Base-by-base conservation (phyloP, 92 coral and sea anemone species). In the Metridium senile region DNA sequence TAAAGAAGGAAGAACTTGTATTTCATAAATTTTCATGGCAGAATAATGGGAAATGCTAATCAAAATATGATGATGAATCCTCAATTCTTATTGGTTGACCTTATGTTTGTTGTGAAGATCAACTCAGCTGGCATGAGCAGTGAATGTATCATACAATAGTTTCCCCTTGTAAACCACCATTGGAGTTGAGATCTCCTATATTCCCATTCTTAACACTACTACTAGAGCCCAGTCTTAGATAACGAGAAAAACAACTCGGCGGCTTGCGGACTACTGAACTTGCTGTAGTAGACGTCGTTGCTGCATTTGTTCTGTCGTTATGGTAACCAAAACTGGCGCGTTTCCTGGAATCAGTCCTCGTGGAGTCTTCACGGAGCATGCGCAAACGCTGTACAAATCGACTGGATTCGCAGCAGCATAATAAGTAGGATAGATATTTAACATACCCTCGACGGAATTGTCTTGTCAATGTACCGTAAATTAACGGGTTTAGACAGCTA, bases 401-500 rank as follows among this genome's bases (percentile, higher is more conserved):
- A 28, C 68, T 57, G 0, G 84, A 69, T 56, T 74, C 58, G 62
- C 91, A 91, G 53, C 97, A 91, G 63, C 82, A 88, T 13, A 90
- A 74, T 31, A 91, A 72, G 64, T 91, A 83, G 0, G 97, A 89
- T 19, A 91, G 82, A 57, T 91, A 91, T 25, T 87, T 84, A n/a
- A 89, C 74, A 79, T 91, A 91, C 2, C 97, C 97, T 6, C 87
- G 90, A 8, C 97, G 90, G 33, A 91, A 91, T 62, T 86, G 97
- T 28, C 90, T 78, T 17, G 93, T 82, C 21, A 91, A 68, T 2
- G 93, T 91, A 35, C 96, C 93, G 61, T 95, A 95, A 1, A 93
- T 85, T 10, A 95, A 80, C 0, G 99, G 99, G 58, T 95, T 95
- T 25, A 89, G 63, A 29, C 97, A 93, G 63, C 99, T 87, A 85